phyloP scores from a whole-genome alignment of 1,140 invertebrate genomes.

The Wasmannia auropunctata region DNA sequence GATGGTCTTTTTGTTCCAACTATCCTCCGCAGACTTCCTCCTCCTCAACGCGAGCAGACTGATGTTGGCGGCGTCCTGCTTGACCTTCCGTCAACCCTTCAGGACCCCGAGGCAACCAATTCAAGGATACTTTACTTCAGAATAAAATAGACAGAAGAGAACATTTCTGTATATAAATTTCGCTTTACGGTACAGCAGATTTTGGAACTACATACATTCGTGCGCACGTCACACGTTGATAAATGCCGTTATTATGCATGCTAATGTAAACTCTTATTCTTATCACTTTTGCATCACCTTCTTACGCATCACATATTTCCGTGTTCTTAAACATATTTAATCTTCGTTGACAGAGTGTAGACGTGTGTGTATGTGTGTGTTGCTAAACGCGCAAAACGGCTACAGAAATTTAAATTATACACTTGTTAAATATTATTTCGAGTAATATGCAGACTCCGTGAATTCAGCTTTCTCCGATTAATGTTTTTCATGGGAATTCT shows the following conservation, averaged over 20 bases:
- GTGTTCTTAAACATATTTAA: neutral
- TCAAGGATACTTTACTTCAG: neutral
- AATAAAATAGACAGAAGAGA: neutral
- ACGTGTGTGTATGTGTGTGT: too few relatives aligned
- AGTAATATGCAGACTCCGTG: too few relatives aligned
- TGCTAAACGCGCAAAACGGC: too few relatives aligned
- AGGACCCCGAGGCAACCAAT: neutral
- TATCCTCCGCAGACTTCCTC: constrained; percentile 19
- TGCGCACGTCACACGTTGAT: neutral
- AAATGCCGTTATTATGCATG: neutral
- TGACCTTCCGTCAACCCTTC: constrained; percentile 27
- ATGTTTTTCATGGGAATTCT: too few relatives aligned
- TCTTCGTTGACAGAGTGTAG: too few relatives aligned
- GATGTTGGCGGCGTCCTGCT: constrained; percentile 7
- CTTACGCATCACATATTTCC: neutral
- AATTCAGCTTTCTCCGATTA: too few relatives aligned
- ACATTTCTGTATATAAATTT: neutral
- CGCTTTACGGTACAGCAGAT: neutral
- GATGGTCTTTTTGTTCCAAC: constrained; percentile 25
- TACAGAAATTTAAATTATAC: too few relatives aligned
- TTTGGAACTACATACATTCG: neutral
- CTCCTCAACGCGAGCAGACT: neutral
- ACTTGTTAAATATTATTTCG: too few relatives aligned
- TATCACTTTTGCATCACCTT: neutral
- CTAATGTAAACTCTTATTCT: neutral